These are phyloP conservation scores for Xylocopa sonorina DNA, from an alignment of 1,140 invertebrate species.

Conservation along the genomic window DNA sequence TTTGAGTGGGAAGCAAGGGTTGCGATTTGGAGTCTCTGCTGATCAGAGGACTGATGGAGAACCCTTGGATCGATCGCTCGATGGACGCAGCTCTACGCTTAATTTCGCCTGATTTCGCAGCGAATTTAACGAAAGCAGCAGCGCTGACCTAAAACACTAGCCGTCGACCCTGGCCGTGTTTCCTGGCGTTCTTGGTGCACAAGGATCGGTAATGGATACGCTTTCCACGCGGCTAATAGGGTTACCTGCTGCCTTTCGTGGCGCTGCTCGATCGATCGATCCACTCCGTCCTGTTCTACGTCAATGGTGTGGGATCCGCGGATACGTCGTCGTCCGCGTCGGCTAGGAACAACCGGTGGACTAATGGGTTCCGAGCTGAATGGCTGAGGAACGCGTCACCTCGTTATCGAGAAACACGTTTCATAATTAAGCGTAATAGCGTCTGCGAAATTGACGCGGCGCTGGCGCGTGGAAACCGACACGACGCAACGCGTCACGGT, in stretches of 20 bases:
- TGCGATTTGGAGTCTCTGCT: too few species aligned
- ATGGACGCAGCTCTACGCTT: conserved; percentile 17
- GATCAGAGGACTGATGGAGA: background rate
- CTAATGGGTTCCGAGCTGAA: conserved; percentile 41
- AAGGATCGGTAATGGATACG: conserved; percentile 48
- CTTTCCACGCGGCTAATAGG: conserved; percentile 46
- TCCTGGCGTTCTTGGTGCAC: conserved; percentile 13
- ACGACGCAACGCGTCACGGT: background rate
- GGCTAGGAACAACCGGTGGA: background rate
- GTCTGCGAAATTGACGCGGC: conserved; percentile 29
- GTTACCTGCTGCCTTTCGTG: conserved; percentile 41
- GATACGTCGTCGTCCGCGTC: conserved; percentile 4
- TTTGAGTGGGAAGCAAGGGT: too few species aligned
- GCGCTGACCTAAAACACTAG: conserved; percentile 35
- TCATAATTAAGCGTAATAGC: conserved; percentile 45
- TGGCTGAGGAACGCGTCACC: conserved; percentile 37
- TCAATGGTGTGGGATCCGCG: conserved; percentile 2
- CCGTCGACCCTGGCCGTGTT: conserved; percentile 51
- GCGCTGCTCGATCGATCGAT: conserved; percentile 37
- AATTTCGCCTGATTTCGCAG: conserved; percentile 20
- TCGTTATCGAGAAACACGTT: conserved; percentile 53
- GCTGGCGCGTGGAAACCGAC: conserved; percentile 3
- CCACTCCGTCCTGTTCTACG: background rate
- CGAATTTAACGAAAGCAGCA: conserved; percentile 37
- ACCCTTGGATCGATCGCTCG: conserved; percentile 14